These are phyloP conservation scores for Caradrina clavipalpis DNA, from an alignment of 2,888 invertebrate genomes.

Conservation along the genomic window DNA sequence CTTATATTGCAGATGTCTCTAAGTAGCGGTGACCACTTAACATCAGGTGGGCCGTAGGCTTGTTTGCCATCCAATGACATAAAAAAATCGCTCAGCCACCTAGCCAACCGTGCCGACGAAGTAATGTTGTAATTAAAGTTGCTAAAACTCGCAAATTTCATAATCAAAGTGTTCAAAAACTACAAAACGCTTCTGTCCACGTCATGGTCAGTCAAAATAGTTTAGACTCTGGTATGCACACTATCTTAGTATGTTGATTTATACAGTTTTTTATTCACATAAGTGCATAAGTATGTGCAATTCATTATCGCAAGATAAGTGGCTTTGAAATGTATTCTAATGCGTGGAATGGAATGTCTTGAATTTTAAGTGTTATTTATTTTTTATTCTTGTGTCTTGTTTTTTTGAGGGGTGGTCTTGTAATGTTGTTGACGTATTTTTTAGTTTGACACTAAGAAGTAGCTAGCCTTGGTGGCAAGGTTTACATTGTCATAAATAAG, in stretches of 20 bases:
- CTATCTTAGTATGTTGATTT: conserved; percentile 27
- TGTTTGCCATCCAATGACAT: too few relatives aligned
- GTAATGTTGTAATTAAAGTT: too few relatives aligned
- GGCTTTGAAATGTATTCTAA: conserved; percentile 18
- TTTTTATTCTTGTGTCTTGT: conserved; percentile 5
- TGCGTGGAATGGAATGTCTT: conserved; percentile 1
- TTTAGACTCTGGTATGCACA: background rate
- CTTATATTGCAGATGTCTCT: too few relatives aligned
- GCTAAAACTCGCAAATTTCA: too few relatives aligned
- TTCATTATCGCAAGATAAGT: conserved; percentile 24
- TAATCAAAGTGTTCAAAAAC: background rate
- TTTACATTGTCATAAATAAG: too few relatives aligned
- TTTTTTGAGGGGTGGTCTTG: background rate
- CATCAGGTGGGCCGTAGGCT: too few relatives aligned
- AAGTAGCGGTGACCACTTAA: too few relatives aligned
- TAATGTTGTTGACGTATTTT: background rate
- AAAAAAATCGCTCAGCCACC: too few relatives aligned
- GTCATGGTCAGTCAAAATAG: background rate
- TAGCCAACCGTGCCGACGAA: too few relatives aligned
- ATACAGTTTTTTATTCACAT: conserved; percentile 38
- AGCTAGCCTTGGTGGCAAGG: background rate
- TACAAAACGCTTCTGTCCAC: background rate
- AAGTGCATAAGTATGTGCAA: conserved; percentile 31
- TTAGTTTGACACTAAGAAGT: background rate
- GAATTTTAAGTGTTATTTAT: conserved; percentile 22